These are phyloP conservation scores for Parotia lawesii DNA, from an alignment of 2,113 vertebrate genomes.

Conservation along the genomic window DNA sequence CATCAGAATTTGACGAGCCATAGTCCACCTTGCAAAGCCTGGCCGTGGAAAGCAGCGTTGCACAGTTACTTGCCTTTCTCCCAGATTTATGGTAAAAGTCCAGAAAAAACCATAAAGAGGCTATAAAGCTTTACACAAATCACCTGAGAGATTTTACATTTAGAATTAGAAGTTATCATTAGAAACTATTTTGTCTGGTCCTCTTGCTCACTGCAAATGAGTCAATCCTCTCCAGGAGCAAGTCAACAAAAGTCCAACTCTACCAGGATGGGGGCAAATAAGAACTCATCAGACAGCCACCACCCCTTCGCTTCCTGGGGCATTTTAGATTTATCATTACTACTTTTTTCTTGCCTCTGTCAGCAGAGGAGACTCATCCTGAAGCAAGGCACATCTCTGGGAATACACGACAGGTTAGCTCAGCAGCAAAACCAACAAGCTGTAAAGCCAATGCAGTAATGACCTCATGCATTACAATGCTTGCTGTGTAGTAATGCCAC, in stretches of 20 bases:
- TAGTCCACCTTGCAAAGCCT: not conserved
- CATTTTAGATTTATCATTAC: not conserved
- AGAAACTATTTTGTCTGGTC: not conserved
- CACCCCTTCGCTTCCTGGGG: not conserved
- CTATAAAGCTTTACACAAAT: not conserved
- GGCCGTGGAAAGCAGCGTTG: fast-evolving
- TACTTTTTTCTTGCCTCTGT: not conserved
- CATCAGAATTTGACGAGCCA: not conserved
- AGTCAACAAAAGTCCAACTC: not conserved
- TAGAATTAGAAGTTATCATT: not conserved
- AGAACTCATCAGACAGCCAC: not conserved
- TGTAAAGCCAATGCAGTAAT: not conserved
- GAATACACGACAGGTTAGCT: not conserved
- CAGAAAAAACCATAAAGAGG: not conserved
- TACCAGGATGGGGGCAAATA: not conserved
- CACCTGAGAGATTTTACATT: not conserved
- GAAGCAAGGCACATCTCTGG: not conserved
- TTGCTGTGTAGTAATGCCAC: not conserved
- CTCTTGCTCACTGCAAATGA: not conserved
- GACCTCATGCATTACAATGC: not conserved
- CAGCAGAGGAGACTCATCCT: not conserved
- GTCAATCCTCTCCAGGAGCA: not conserved
- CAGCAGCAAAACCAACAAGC: slow-evolving; percentile 22
- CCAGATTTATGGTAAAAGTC: not conserved
- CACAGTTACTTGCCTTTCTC: not conserved